Evolutionary conservation across 2,888 invertebrate species (phyloP).

Genomic region (Ceramica pisi): DNA sequence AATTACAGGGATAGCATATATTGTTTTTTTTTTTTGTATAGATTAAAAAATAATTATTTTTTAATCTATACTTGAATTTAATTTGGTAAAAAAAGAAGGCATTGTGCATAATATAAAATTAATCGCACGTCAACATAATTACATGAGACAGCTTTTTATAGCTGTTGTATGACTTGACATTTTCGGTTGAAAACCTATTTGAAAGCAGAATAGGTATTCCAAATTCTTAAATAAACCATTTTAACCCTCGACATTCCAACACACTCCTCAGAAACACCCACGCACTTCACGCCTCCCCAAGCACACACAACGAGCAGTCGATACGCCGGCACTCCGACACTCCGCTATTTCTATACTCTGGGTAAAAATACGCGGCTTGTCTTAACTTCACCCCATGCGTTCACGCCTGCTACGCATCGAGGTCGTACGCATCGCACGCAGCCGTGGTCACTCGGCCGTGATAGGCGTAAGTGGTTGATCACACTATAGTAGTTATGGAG

Average conservation of each 20-base stretch:
- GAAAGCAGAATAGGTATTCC: neutral
- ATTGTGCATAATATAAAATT: too few species aligned
- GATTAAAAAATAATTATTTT: too few species aligned
- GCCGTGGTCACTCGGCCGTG: slow-evolving; percentile 41
- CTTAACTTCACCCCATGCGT: slow-evolving; percentile 51
- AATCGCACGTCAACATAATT: too few species aligned
- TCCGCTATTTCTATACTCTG: slow-evolving; percentile 48
- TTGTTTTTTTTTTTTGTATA: too few species aligned
- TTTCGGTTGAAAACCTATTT: too few species aligned
- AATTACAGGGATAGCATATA: too few species aligned
- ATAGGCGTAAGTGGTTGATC: slow-evolving; percentile 17
- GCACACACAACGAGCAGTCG: slow-evolving; percentile 37
- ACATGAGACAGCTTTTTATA: too few species aligned
- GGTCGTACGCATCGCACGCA: slow-evolving; percentile 64
- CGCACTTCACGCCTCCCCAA: slow-evolving; percentile 39
- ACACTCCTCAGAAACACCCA: slow-evolving; percentile 45
- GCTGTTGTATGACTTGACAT: too few species aligned
- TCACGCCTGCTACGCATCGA: slow-evolving; percentile 51
- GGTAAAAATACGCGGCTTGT: slow-evolving; percentile 57
- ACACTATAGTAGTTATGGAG: slow-evolving; percentile 18
- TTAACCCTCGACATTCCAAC: neutral
- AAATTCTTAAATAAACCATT: neutral
- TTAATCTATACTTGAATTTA: too few species aligned
- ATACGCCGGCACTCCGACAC: slow-evolving; percentile 4
- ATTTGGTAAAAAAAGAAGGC: too few species aligned